Evolutionary conservation across 2,113 vertebrate species (phyloP), one percentile per base, ranked within the genome.

Genomic region (Podarcis muralis): DNA sequence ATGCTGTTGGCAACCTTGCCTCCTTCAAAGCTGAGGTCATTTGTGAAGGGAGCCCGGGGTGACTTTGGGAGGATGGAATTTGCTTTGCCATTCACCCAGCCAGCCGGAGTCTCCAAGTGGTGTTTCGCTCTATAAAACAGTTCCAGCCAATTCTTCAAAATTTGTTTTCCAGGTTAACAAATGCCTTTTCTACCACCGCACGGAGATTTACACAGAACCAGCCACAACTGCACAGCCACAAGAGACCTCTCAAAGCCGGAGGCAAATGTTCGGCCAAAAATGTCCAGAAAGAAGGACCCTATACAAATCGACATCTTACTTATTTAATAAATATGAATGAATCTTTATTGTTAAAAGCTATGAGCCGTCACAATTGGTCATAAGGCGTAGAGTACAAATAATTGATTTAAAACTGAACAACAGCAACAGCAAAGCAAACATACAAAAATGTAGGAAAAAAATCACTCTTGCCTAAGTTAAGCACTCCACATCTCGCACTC

Each of bases 1-100:
- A 91, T 90, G 11, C 1, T 1, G 68, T 93, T 88, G 78, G 87
- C 87, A 92, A 87, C 27, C 90, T 77, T 11, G n/a, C 57, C 48
- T 92, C 77, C 22, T 74, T 92, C 20, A 69, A 91, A 94, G 88
- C 91, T 90, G 30, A 91, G 81, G 35, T 25, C 13, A 92, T 89
- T 88, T 87, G 35, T 90, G 85, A 76, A 74, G 87, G 48, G 83
- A 90, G 82, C 53, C 65, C 53, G 22, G 89, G 82, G 40, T 30
- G 16, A 91, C 85, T 87, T 87, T 43, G 87, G 84, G 57, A 83
- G 87, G 86, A 88, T 82, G 27, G 81, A 91, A 81, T 84, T 53
- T 92, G 59, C 74, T 30, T 15, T 40, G 81, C 43, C 87, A 57
- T 35, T 91, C 82, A 15, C 48, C 35, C 59, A 5, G 71, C 37